These are phyloP conservation scores for Ispidina picta DNA, from an alignment of 2,797 vertebrate species.

Conservation along the genomic window DNA sequence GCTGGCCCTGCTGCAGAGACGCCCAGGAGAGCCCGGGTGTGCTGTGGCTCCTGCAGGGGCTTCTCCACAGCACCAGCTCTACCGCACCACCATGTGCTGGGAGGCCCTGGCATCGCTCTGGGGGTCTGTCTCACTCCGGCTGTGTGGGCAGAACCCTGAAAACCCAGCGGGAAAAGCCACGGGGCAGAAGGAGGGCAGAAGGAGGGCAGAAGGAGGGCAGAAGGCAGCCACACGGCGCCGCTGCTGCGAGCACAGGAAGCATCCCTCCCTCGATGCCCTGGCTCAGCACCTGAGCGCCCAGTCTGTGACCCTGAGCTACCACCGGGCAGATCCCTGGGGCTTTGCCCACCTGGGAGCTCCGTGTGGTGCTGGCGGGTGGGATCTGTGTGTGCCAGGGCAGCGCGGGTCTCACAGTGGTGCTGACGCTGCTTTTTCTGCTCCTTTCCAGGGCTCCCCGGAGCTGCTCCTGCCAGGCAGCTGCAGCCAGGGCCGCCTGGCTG, in stretches of 20 bases:
- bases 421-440: not conserved
- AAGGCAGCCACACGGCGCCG: rapidly evolving
- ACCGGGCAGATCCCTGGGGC: not conserved
- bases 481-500: too few species aligned
- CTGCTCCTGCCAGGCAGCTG: too few species aligned
- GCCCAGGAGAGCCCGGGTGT: not conserved
- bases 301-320: not conserved
- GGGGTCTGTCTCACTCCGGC: rapidly evolving
- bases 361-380: not conserved
- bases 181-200: not conserved
- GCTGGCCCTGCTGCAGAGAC: not conserved
- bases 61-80: not conserved
- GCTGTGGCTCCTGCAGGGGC: not conserved
- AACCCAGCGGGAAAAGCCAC: not conserved
- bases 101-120: not conserved
- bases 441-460: too few species aligned
- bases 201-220: not conserved
- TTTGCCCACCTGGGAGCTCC: not conserved
- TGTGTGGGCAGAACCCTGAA: not conserved
- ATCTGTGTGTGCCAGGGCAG: not conserved
- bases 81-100: rapidly evolving
- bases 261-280: not conserved
- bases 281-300: not conserved
- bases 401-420: rapidly evolving
- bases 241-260: not conserved